These are phyloP conservation scores for Zoanthus sansibaricus DNA, from an alignment of 92 coral and sea anemone genomes.

Conservation along the genomic window DNA sequence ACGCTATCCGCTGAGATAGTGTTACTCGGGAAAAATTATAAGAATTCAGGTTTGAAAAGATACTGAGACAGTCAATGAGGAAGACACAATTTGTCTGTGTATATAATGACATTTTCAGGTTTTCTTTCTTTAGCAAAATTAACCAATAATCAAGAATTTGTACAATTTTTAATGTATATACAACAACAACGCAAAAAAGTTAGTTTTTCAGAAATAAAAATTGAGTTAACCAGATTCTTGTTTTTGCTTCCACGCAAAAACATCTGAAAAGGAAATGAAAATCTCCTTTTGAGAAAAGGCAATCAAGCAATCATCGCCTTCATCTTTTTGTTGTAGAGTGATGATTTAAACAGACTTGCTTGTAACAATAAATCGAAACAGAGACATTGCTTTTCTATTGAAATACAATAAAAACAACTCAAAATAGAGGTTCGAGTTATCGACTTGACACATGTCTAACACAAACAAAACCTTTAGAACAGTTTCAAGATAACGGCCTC, in stretches of 20 bases:
- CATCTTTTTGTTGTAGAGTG: constrained; percentile 9
- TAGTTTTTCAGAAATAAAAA: not conserved
- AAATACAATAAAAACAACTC: not conserved
- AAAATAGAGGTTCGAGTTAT: constrained; percentile 1
- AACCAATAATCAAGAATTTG: not conserved
- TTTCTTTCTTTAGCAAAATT: not conserved
- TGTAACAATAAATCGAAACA: not conserved
- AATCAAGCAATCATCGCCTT: constrained; percentile 22
- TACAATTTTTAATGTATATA: not conserved
- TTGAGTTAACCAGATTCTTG: not conserved
- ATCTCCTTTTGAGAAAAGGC: constrained; percentile 16
- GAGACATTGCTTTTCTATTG: not conserved
- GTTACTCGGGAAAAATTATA: constrained; percentile 21
- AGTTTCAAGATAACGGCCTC: constrained; percentile 4
- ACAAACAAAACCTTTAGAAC: not conserved
- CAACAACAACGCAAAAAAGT: not conserved
- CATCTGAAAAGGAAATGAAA: constrained; percentile 39
- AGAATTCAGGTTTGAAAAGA: constrained; percentile 20
- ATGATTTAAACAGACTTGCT: not conserved
- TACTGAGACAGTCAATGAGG: not conserved
- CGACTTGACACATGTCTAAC: constrained; percentile 21
- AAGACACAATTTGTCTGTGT: constrained; percentile 18
- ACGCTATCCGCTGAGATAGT: constrained; percentile 25
- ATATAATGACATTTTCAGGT: not conserved
- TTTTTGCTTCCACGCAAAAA: not conserved